Conservation (phyloP, 2,888 invertebrate species). For the Erebia ligea region DNA sequence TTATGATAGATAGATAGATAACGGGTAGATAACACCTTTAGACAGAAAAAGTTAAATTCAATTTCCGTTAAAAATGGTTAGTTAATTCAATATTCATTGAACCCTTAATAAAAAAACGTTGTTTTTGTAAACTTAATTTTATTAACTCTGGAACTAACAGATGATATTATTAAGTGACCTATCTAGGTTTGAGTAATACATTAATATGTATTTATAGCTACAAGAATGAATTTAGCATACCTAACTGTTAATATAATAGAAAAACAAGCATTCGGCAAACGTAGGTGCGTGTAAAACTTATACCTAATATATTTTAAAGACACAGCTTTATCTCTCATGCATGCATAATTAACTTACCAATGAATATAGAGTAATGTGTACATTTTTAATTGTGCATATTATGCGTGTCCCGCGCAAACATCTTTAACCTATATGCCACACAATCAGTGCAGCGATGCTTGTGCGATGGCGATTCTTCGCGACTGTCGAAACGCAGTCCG, state of each 20-base stretch:
- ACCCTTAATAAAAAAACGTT: conserved; percentile 17
- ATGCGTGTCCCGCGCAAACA: no score
- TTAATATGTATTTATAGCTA: conserved; percentile 76
- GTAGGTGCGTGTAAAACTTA: conserved; percentile 42
- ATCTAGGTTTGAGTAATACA: conserved; percentile 79
- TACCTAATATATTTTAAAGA: background rate
- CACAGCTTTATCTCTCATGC: background rate
- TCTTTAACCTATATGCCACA: no score
- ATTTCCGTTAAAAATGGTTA: no score
- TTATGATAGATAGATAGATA: no score
- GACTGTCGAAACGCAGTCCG: no score
- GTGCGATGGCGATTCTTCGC: no score
- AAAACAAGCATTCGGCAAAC: conserved; percentile 51
- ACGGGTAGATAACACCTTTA: no score
- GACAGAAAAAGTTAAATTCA: no score
- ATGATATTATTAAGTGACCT: conserved; percentile 79
- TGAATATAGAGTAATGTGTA: background rate
- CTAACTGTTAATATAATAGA: conserved; percentile 33
- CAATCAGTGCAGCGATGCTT: no score
- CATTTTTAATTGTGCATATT: background rate
- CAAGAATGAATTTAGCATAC: conserved; percentile 78
- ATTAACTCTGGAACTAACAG: conserved; percentile 83
- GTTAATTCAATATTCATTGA: conserved; percentile 5
- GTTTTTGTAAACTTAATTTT: conserved; percentile 81
- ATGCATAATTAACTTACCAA: no score